Evolutionary conservation across 1,140 invertebrate genomes (phyloP).

Genomic region (Neodiprion fabricii): DNA sequence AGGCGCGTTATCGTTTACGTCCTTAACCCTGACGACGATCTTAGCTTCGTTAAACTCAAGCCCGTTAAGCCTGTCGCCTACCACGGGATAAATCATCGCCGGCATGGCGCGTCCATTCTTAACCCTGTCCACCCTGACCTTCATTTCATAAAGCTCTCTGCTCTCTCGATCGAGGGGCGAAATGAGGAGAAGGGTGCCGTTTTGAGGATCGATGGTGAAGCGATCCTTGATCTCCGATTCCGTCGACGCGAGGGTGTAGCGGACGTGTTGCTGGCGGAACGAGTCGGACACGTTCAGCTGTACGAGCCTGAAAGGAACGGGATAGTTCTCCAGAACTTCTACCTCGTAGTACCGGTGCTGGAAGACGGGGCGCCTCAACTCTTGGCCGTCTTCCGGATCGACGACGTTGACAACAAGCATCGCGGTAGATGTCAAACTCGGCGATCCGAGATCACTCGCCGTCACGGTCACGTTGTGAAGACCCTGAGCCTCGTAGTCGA

Average conservation of each 20-base stretch:
- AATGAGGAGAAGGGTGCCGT: conserved; percentile 74
- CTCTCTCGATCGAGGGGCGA: conserved; percentile 74
- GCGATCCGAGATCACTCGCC: conserved; percentile 83
- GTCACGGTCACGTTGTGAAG: conserved; percentile 79
- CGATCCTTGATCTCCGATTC: conserved; percentile 63
- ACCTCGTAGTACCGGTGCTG: conserved; percentile 79
- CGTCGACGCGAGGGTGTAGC: conserved; percentile 67
- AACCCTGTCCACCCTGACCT: conserved; percentile 71
- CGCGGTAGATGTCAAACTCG: conserved; percentile 79
- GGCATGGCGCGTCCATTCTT: conserved; percentile 71
- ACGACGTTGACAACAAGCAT: conserved; percentile 72
- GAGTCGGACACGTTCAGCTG: conserved; percentile 72
- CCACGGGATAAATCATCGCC: conserved; percentile 75
- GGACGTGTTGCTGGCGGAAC: conserved; percentile 63
- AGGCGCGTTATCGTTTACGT: conserved; percentile 84
- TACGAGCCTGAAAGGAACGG: conserved; percentile 72
- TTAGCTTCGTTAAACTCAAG: conserved; percentile 71
- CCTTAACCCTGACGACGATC: conserved; percentile 75
- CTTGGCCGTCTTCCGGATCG: conserved; percentile 64
- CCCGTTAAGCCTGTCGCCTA: conserved; percentile 71
- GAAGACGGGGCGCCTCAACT: conserved; percentile 68
- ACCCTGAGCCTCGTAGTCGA: conserved; percentile 74
- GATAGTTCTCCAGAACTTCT: conserved; percentile 77
- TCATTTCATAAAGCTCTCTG: conserved; percentile 70
- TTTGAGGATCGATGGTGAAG: conserved; percentile 74